Evolutionary conservation across 1,140 invertebrate species (phyloP), one percentile per base, ranked within the genome.

Genomic region (Drosophila busckii): DNA sequence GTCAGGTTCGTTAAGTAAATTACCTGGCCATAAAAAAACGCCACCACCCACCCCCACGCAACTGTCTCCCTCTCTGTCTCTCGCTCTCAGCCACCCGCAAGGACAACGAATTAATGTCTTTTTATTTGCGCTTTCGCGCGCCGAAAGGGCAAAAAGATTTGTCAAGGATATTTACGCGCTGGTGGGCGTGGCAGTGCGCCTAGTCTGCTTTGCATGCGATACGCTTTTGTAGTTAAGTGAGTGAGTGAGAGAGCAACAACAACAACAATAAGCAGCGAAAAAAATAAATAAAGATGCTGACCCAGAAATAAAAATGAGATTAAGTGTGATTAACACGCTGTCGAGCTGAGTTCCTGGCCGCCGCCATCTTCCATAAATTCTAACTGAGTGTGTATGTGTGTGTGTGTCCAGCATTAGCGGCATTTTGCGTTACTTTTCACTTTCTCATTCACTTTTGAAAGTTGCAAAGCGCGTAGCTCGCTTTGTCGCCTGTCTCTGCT

Each of bases 281-380:
- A 40, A 70, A 64, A 70, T 70, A 68, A 60, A 69, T 76, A 84
- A 83, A 84, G 78, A 78, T 84, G 78, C 78, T 84, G 78, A 84
- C 78, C 78, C 70, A 84, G 78, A 78, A 78, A 84, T 84, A 84
- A 84, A 84, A 84, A 84, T 84, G 67, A 84, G 78, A 84, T 84
- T 84, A 84, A 84, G 78, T 84, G 78, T 84, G 78, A 84, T 84
- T 84, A 84, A 84, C 78, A 84, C 67, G 71, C 75, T 58, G 75
- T 64, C 68, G 54, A 68, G 73, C 49, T 80, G 66, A 63, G 73
- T 58, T 35, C n/a, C n/a, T n/a, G n/a, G 50, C 26, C 23, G 52
- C 38, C 52, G 42, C 46, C 71, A 48, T 54, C 55, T 52, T 70
- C 63, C 52, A 46, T 56, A 59, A 46, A 46, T 45, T 66, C 42